phyloP scores from a whole-genome alignment of 2,113 vertebrate species.

The Falcunculus frontatus region DNA sequence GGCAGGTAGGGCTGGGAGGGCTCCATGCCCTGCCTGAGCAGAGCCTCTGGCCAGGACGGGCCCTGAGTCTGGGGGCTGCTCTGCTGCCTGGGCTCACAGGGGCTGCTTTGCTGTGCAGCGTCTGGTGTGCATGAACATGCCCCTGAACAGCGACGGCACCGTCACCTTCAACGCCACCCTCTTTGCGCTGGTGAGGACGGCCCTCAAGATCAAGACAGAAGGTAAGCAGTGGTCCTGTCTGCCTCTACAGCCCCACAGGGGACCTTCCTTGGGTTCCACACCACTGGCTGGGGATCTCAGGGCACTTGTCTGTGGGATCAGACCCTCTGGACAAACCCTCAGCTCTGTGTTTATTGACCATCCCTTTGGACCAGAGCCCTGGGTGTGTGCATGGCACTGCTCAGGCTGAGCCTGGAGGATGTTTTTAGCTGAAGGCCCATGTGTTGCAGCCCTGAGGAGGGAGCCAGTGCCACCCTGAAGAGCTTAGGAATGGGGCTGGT shows the following conservation, averaged over 20 bases:
- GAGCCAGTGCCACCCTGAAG: background rate
- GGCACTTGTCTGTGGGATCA: background rate
- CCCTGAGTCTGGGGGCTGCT: background rate
- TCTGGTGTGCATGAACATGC: constrained; percentile 98
- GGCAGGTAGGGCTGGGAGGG: background rate
- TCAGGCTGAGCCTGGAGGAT: background rate
- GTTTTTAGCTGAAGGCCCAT: background rate
- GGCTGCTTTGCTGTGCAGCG: constrained; percentile 71
- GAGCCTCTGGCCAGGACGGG: background rate
- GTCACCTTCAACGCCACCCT: constrained; percentile 98
- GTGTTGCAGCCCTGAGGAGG: background rate
- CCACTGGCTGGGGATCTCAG: background rate
- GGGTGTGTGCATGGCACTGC: background rate
- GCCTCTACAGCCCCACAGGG: background rate
- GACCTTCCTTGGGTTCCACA: background rate
- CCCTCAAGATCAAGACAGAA: constrained; percentile 98
- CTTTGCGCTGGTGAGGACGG: constrained; percentile 94
- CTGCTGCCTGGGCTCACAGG: fast-evolving
- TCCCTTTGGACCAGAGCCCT: background rate
- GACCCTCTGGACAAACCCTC: background rate
- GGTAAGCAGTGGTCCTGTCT: constrained; percentile 64
- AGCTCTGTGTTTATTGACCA: background rate
- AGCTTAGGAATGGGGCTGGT: background rate
- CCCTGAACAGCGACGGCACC: constrained; percentile 93
- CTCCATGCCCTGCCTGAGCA: background rate